phyloP scores from a whole-genome alignment of 2,888 invertebrate genomes.

The Arenicola marina region DNA sequence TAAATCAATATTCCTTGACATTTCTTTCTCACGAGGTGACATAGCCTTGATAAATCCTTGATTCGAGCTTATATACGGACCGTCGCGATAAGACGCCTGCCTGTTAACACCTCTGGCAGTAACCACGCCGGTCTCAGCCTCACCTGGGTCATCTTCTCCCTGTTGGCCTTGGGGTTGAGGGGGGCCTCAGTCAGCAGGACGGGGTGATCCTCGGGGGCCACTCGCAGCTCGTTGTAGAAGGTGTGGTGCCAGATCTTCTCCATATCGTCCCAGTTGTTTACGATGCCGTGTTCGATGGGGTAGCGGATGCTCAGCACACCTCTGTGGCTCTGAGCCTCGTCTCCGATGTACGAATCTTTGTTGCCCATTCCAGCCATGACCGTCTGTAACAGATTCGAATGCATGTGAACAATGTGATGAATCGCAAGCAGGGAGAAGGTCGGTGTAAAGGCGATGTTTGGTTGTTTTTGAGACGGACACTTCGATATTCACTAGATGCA shows the following conservation, averaged over 20 bases:
- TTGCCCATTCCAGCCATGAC: conserved; percentile 72
- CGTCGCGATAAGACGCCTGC: too few relatives aligned
- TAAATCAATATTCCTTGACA: too few relatives aligned
- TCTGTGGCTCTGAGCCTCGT: conserved; percentile 44
- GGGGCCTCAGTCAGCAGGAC: conserved; percentile 86
- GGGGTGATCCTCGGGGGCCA: conserved; percentile 91
- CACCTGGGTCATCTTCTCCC: conserved; percentile 81
- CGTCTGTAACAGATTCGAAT: too few relatives aligned
- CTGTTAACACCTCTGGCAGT: too few relatives aligned
- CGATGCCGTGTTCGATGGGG: conserved; percentile 44
- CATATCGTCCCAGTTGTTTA: conserved; percentile 51
- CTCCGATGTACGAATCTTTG: conserved; percentile 44
- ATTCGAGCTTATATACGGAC: too few relatives aligned
- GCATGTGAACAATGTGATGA: too few relatives aligned
- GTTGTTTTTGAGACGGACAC: too few relatives aligned
- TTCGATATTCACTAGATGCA: too few relatives aligned
- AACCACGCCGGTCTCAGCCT: conserved; percentile 3
- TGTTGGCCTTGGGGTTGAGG: conserved; percentile 84
- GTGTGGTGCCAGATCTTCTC: conserved; percentile 98
- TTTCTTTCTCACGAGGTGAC: too few relatives aligned
- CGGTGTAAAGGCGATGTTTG: too few relatives aligned
- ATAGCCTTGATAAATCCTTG: too few relatives aligned
- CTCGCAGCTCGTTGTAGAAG: conserved; percentile 91
- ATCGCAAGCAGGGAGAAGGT: too few relatives aligned
- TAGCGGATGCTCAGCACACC: conserved; percentile 44